A percentile compares a stretch with the other conserved stretches of the same genome.
Evolutionary conservation across 1,140 invertebrate genomes (phyloP).

Genomic region (Macrosteles quadrilineatus): DNA sequence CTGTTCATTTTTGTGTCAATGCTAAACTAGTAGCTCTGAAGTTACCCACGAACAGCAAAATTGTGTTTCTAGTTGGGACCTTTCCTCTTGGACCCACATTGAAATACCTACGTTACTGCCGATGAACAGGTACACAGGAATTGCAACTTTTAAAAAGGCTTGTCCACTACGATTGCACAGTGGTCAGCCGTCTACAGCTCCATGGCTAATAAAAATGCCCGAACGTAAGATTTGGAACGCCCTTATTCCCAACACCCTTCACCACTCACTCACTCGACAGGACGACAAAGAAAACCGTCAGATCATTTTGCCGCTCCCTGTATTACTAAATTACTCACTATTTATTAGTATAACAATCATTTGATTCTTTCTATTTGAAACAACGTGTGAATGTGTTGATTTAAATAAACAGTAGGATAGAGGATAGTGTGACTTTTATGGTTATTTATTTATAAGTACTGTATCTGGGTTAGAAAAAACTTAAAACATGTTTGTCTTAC

Average conservation of each 20-base stretch:
- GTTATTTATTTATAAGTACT: neutral
- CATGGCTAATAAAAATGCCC: slow-evolving; percentile 18
- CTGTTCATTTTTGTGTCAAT: slow-evolving; percentile 32
- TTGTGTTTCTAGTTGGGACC: slow-evolving; percentile 30
- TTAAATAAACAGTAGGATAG: too few relatives aligned
- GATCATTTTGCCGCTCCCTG: slow-evolving; percentile 16
- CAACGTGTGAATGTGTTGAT: too few relatives aligned
- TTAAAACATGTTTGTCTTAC: neutral
- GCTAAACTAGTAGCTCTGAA: slow-evolving; percentile 37
- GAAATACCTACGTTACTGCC: slow-evolving; percentile 28
- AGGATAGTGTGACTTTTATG: too few relatives aligned
- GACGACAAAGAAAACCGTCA: neutral
- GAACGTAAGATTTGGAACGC: neutral
- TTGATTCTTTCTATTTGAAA: too few relatives aligned
- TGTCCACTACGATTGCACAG: slow-evolving; percentile 28
- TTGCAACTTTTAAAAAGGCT: slow-evolving; percentile 15
- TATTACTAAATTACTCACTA: too few relatives aligned
- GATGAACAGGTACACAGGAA: slow-evolving; percentile 25
- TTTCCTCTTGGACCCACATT: slow-evolving; percentile 23
- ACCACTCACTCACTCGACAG: neutral
- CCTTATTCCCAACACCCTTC: neutral
- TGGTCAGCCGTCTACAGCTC: slow-evolving; percentile 2
- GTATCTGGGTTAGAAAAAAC: neutral
- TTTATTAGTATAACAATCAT: too few relatives aligned
- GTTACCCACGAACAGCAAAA: slow-evolving; percentile 34